Base-by-base conservation (phyloP, 2,888 invertebrate species). In the Hirtodrosophila alboralis region DNA sequence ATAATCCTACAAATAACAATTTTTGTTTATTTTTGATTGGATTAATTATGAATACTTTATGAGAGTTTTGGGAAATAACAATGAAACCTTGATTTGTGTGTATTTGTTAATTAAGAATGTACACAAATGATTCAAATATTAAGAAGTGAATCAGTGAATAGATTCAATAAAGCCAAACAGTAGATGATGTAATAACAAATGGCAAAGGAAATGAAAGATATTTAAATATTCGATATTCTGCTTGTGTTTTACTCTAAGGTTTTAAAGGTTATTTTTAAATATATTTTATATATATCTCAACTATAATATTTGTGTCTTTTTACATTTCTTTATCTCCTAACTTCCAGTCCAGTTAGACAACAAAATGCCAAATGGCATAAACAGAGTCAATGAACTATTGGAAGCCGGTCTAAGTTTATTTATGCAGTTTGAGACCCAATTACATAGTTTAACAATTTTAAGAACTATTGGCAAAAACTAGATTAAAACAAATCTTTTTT, bases 381-480 rank as follows among this genome's bases (percentile, higher is more conserved):
- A n/a, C n/a, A n/a, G n/a, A 40, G 78, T 79, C 83, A 78, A 79
- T 40, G 78, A 78, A 81, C 83, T 51, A 14, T 3, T 7, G 5
- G 0, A 1, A 60, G 49, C 51, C 48, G 48, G 16, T 40, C 26
- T 7, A 51, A 8, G 26, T 28, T 61, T 60, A 78, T 61, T 69
- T 72, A 77, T 78, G 60, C 72, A 75, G 45, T 12, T 36, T 10
- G 31, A 65, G 62, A 75, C 78, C 76, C 81, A 80, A 80, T 77
- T 80, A 56, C 58, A 72, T 71, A 67, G 54, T 51, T 67, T 44
- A 70, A 28, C n/a, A 43, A 61, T 41, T 56, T 34, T 36, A 23
- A 62, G 54, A 68, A 68, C 49, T 64, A 53, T 60, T 47, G 48
- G 54, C 38, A 43, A 51, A n/a, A 56, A 57, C 40, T 45, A 27